A percentile compares a stretch with the other conserved stretches of the same genome.
phyloP scores from a whole-genome alignment of 2,113 vertebrate species.

The Potamarius usumacintae region DNA sequence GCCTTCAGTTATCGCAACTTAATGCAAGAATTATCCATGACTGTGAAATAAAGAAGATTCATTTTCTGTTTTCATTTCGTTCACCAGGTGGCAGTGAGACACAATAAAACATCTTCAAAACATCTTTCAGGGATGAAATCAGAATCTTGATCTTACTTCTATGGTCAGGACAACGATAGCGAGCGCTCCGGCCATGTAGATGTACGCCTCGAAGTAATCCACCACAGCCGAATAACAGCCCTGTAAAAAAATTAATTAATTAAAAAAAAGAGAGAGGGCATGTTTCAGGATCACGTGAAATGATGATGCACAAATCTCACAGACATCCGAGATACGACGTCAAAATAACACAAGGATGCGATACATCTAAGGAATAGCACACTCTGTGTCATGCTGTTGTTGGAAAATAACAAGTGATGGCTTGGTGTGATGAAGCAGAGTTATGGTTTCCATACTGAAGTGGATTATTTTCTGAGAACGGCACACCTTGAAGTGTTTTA shows the following conservation, averaged over 20 bases:
- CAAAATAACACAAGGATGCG: neutral
- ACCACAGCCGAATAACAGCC: slow-evolving; percentile 90
- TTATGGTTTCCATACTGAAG: neutral
- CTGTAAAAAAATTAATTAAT: slow-evolving; percentile 58
- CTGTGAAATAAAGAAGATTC: neutral
- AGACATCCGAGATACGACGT: neutral
- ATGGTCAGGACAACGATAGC: slow-evolving; percentile 87
- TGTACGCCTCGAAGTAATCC: slow-evolving; percentile 86
- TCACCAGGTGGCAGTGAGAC: slow-evolving; percentile 40
- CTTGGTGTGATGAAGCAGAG: neutral
- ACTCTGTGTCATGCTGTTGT: neutral
- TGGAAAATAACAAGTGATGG: neutral
- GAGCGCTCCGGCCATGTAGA: slow-evolving; percentile 88
- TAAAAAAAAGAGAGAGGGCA: neutral
- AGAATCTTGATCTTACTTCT: slow-evolving; percentile 73
- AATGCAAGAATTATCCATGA: too few relatives aligned
- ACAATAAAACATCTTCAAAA: neutral
- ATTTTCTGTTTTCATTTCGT: neutral
- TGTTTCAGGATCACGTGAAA: neutral
- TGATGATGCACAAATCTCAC: neutral
- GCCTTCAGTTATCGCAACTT: neutral
- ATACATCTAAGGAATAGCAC: neutral
- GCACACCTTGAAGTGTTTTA: neutral
- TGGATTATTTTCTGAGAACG: neutral
- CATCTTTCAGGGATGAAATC: neutral